These are phyloP conservation scores for Molanna angustata DNA, from an alignment of 2,888 invertebrate species.

Conservation along the genomic window DNA sequence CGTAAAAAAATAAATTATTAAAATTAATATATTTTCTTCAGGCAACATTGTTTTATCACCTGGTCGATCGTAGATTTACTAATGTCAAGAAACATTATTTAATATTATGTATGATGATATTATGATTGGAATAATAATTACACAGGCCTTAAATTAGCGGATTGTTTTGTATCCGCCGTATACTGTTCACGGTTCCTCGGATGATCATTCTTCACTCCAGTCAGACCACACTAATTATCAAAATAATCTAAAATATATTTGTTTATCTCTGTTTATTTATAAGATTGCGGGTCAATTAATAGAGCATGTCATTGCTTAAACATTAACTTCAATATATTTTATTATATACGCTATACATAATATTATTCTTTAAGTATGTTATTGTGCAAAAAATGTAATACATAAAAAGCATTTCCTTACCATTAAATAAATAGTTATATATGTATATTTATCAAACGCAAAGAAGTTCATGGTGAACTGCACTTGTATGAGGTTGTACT, in stretches of 20 bases:
- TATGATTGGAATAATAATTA: slow-evolving; percentile 31
- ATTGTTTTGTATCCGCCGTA: slow-evolving; percentile 5
- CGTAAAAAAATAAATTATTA: slow-evolving; percentile 31
- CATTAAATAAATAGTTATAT: slow-evolving; percentile 19
- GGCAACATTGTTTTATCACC: slow-evolving; percentile 26
- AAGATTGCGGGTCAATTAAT: slow-evolving; percentile 23
- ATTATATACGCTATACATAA: slow-evolving; percentile 9
- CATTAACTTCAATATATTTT: neutral
- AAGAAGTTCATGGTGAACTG: slow-evolving; percentile 23
- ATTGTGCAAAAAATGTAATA: slow-evolving; percentile 23
- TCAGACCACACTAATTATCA: slow-evolving; percentile 26
- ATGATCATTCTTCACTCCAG: slow-evolving; percentile 23
- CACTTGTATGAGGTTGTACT: too few relatives aligned
- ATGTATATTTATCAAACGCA: slow-evolving; percentile 13
- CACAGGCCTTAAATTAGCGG: slow-evolving; percentile 21
- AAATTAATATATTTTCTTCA: slow-evolving; percentile 28
- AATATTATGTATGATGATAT: slow-evolving; percentile 21
- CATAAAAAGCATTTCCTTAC: slow-evolving; percentile 29
- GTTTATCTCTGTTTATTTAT: neutral
- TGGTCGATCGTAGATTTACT: slow-evolving; percentile 33
- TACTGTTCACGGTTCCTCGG: slow-evolving; percentile 5
- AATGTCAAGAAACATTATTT: slow-evolving; percentile 25
- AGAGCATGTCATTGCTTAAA: slow-evolving; percentile 12
- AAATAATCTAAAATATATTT: slow-evolving; percentile 8
- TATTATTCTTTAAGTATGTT: slow-evolving; percentile 10